phyloP scores from a whole-genome alignment of 2,113 vertebrate species.

The Sapajus apella region DNA sequence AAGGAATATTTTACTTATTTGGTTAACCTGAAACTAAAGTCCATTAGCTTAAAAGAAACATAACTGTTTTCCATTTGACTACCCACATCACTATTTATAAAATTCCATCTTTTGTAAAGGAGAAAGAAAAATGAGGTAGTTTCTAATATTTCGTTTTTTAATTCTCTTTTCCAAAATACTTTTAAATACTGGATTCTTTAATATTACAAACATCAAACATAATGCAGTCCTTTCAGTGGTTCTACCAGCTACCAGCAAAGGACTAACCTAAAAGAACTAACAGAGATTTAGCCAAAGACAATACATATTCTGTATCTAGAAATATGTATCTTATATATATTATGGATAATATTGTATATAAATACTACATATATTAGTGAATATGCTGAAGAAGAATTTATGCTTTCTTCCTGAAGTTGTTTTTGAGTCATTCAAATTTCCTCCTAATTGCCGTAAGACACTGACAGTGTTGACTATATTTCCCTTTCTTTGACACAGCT shows the following conservation, averaged over 20 bases:
- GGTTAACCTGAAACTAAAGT: not conserved
- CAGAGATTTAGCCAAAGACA: not conserved
- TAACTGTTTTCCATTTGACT: not conserved
- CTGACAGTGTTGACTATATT: not conserved
- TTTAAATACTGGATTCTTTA: not conserved
- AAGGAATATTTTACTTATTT: not conserved
- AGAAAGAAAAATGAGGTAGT: not conserved
- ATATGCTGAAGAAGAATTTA: not conserved
- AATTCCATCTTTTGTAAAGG: not conserved
- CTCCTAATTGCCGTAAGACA: not conserved
- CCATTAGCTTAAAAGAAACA: not conserved
- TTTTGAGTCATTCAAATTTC: not conserved
- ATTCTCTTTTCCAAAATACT: not conserved
- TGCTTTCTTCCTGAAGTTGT: not conserved
- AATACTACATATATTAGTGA: not conserved
- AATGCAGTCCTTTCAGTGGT: not conserved
- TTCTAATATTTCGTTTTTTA: constrained; percentile 1
- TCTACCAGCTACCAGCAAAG: not conserved
- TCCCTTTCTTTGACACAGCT: not conserved
- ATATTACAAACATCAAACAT: not conserved
- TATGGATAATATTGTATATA: not conserved
- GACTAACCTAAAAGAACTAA: not conserved
- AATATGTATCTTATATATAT: not conserved
- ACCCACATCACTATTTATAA: not conserved
- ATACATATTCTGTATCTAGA: not conserved